phyloP scores from a whole-genome alignment of 2,888 invertebrate genomes.

The Julus scandinavius region DNA sequence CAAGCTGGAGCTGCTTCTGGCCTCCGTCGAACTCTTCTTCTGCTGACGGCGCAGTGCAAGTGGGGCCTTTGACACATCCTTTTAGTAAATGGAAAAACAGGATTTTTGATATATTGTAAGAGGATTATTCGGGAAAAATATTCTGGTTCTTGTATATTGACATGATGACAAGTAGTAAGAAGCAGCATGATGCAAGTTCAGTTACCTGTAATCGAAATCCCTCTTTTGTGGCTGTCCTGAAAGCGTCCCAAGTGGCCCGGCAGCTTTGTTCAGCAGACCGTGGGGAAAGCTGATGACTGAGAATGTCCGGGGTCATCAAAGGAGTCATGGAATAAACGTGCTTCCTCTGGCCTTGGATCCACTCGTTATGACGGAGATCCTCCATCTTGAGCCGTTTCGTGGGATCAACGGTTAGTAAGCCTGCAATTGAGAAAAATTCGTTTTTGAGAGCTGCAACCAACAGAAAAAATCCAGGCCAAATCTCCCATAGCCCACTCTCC shows the following conservation, averaged over 20 bases:
- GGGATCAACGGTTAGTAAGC: conserved; percentile 83
- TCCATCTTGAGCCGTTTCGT: conserved; percentile 75
- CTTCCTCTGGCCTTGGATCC: conserved; percentile 70
- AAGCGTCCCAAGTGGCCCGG: conserved; percentile 75
- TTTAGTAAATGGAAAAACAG: conserved; percentile 60
- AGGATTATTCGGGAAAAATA: too few species aligned
- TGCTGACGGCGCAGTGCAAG: conserved; percentile 76
- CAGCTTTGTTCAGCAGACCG: conserved; percentile 70
- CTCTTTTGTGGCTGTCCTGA: conserved; percentile 75
- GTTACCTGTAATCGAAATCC: conserved; percentile 75
- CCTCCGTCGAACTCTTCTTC: conserved; percentile 69
- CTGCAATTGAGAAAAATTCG: too few species aligned
- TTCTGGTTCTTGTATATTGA: too few species aligned
- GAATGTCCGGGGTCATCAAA: conserved; percentile 73
- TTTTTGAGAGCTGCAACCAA: too few species aligned
- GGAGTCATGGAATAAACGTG: conserved; percentile 69
- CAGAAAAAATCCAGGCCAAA: too few species aligned
- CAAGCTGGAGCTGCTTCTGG: conserved; percentile 67
- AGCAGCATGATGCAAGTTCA: too few species aligned
- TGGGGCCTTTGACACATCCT: conserved; percentile 78
- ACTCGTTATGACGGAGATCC: conserved; percentile 76
- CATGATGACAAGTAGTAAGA: too few species aligned
- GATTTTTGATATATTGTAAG: too few species aligned
- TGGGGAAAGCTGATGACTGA: conserved; percentile 67
- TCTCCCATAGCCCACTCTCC: too few species aligned